Conservation (phyloP, 35 echinoderm and acorn worm genomes). For the Stichopus chloronotus region DNA sequence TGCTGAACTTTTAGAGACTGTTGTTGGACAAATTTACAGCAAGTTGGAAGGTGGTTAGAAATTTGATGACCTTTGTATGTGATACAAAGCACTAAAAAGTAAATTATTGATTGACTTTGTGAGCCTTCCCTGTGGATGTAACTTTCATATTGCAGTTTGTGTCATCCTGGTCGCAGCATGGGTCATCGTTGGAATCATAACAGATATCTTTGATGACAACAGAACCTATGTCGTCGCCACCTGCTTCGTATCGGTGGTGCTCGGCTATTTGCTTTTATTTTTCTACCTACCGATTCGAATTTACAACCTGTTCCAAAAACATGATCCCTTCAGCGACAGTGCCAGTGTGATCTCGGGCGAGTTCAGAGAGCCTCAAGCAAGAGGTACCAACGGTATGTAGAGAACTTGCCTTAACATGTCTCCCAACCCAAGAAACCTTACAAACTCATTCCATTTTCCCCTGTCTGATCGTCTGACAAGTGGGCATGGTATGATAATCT, state of each 20-base stretch:
- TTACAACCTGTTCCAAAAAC: constrained; percentile 35
- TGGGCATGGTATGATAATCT: too few relatives aligned
- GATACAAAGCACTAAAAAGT: too few relatives aligned
- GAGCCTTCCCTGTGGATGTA: too few relatives aligned
- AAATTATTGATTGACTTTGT: too few relatives aligned
- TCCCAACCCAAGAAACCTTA: too few relatives aligned
- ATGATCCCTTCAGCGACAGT: constrained; percentile 46
- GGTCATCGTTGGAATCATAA: constrained; percentile 13
- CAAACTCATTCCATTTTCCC: too few relatives aligned
- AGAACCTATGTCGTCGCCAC: not conserved
- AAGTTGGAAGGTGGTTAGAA: too few relatives aligned
- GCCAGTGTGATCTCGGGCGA: constrained; percentile 55
- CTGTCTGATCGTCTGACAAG: too few relatives aligned
- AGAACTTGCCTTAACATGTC: too few relatives aligned
- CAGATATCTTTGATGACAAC: not conserved
- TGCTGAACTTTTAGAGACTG: too few relatives aligned
- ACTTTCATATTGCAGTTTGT: not conserved
- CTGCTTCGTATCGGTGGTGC: constrained; percentile 12
- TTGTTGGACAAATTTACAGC: too few relatives aligned
- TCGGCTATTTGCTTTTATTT: constrained; percentile 30
- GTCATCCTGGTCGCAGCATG: constrained; percentile 11
- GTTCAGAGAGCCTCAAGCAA: not conserved
- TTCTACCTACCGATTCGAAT: constrained; percentile 34
- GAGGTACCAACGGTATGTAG: not conserved
- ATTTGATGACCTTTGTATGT: too few relatives aligned